Conservation (phyloP, 2,888 invertebrate species). For the Pristionchus fissidentatus region DNA sequence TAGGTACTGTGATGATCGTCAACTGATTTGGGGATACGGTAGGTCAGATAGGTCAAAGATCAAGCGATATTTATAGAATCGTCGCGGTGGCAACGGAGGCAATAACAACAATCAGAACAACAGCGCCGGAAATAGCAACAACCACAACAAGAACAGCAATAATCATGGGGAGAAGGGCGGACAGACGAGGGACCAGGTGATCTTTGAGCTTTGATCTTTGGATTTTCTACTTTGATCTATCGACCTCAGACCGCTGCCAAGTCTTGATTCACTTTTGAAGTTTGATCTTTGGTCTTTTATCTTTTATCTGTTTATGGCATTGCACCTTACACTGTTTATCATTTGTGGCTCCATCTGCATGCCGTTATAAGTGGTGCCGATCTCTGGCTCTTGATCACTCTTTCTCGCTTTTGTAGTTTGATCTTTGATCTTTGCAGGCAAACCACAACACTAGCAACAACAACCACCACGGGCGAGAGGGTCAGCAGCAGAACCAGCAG, state of each 20-base stretch:
- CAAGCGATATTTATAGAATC: too few relatives aligned
- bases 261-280: too few relatives aligned
- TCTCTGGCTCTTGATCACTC: neutral
- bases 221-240: neutral
- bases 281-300: neutral
- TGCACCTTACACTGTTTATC: too few relatives aligned
- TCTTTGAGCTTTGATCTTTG: too few relatives aligned
- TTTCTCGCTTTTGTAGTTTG: neutral
- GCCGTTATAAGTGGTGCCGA: too few relatives aligned
- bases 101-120: neutral
- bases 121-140: neutral
- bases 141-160: neutral
- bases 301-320: neutral
- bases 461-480: neutral
- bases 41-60: too few relatives aligned
- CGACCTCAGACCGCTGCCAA: too few relatives aligned
- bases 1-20: too few relatives aligned
- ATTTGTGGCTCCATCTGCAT: too few relatives aligned
- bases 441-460: neutral
- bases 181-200: neutral
- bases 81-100: neutral
- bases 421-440: too few relatives aligned
- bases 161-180: neutral
- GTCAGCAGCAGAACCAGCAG: constrained; percentile 8
- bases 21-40: too few relatives aligned